A percentile compares a stretch with the other conserved stretches of the same genome.
Evolutionary conservation across 1,140 invertebrate species (phyloP).

Genomic region (Drosophila equinoxialis): DNA sequence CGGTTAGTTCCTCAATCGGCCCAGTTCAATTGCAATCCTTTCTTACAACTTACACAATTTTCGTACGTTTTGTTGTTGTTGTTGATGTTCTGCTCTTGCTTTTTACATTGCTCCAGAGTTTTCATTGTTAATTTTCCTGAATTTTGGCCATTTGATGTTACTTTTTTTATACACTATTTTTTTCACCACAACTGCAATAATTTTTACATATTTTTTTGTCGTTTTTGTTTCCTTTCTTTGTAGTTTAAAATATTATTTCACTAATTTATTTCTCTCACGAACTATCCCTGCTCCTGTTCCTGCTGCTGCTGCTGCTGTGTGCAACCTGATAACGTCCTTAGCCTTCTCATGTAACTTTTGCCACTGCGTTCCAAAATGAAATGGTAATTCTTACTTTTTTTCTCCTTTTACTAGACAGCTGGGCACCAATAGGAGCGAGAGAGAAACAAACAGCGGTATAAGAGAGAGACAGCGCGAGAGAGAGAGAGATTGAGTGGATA

Average conservation of each 20-base stretch:
- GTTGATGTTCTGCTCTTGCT: slow-evolving; percentile 3
- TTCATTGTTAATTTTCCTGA: slow-evolving; percentile 1
- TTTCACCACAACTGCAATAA: neutral
- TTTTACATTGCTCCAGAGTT: neutral
- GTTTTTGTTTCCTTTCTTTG: too few relatives aligned
- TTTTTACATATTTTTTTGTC: neutral
- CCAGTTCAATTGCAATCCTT: neutral
- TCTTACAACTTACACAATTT: slow-evolving; percentile 22
- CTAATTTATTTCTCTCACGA: slow-evolving; percentile 19
- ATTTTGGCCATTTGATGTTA: neutral
- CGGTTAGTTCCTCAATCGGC: neutral
- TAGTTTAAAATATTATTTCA: slow-evolving; percentile 15
- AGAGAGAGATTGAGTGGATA: neutral
- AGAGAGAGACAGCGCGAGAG: slow-evolving; percentile 14
- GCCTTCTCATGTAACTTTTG: slow-evolving; percentile 78
- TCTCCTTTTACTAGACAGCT: slow-evolving; percentile 61
- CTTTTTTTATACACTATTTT: neutral
- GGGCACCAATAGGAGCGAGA: slow-evolving; percentile 60
- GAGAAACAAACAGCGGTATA: slow-evolving; percentile 17
- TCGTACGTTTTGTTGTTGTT: slow-evolving; percentile 4
- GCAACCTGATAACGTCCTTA: slow-evolving; percentile 53
- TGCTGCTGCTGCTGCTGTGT: slow-evolving; percentile 14
- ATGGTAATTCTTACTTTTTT: slow-evolving; percentile 24
- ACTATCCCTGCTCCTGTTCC: neutral
- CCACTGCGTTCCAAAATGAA: slow-evolving; percentile 71